Conservation (phyloP, 2,797 vertebrate genomes). For the Echeneis naucrates region DNA sequence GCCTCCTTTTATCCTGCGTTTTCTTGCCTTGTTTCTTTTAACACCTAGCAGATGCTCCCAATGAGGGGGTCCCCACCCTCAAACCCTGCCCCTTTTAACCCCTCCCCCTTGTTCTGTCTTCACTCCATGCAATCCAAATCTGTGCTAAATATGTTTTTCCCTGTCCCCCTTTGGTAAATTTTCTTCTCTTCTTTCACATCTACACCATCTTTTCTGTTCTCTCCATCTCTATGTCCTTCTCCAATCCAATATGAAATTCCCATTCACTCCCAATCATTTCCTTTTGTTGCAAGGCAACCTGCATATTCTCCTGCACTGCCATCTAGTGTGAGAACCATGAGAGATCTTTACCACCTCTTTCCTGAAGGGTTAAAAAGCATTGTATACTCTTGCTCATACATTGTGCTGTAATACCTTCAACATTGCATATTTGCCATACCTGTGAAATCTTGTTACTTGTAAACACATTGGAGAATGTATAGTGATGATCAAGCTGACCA, state of each 20-base stretch:
- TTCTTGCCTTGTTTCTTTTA: slow-evolving; percentile 33
- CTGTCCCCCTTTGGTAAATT: not conserved
- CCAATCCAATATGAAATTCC: not conserved
- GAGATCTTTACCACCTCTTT: not conserved
- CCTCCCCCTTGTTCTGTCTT: not conserved
- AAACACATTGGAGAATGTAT: not conserved
- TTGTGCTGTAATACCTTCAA: not conserved
- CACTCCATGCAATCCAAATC: slow-evolving; percentile 6
- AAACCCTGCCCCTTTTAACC: slow-evolving; percentile 23
- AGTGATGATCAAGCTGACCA: slow-evolving; percentile 1
- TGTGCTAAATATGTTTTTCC: not conserved
- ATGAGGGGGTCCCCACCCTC: slow-evolving; percentile 33
- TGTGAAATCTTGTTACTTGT: not conserved
- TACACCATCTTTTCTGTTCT: slow-evolving; percentile 12
- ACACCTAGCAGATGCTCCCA: slow-evolving; percentile 57
- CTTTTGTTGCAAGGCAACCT: not conserved
- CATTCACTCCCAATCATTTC: not conserved
- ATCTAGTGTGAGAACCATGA: slow-evolving; percentile 51
- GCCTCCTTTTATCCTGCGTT: slow-evolving; percentile 50
- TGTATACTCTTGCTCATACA: not conserved
- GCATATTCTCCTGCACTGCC: slow-evolving; percentile 54
- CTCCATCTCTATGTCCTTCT: not conserved
- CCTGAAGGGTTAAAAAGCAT: not conserved
- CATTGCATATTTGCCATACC: not conserved
- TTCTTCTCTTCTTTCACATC: not conserved